A percentile compares a stretch with the other conserved stretches of the same genome.
Conservation (phyloP, 2,113 vertebrate species). For the Oenanthe oenanthe region DNA sequence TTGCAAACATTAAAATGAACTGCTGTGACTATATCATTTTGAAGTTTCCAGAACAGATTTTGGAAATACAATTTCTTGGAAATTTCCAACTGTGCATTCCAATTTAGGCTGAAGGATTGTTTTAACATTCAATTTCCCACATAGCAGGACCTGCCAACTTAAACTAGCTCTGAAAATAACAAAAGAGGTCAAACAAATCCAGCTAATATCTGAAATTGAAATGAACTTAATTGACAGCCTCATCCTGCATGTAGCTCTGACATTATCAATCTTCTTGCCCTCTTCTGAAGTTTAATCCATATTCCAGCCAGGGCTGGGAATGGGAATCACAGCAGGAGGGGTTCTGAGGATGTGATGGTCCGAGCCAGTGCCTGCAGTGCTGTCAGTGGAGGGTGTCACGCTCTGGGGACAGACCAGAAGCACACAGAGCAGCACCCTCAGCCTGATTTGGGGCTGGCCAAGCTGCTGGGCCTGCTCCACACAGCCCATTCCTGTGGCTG, state of each 20-base stretch:
- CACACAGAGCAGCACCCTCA: not conserved
- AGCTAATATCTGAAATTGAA: not conserved
- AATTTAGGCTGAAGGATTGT: not conserved
- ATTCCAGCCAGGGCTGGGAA: not conserved
- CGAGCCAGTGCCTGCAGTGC: accelerated
- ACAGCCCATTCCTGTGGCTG: accelerated
- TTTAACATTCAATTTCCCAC: slow-evolving; percentile 22
- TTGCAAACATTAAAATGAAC: not conserved
- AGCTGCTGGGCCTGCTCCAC: not conserved
- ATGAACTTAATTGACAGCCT: not conserved
- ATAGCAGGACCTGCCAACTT: slow-evolving; percentile 1
- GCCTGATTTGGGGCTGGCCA: not conserved
- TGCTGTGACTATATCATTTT: not conserved
- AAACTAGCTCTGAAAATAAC: slow-evolving; percentile 36
- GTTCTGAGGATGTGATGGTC: not conserved
- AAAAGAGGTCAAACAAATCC: not conserved
- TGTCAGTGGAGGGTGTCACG: accelerated
- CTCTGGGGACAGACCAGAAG: accelerated
- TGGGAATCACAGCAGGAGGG: accelerated
- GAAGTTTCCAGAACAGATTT: slow-evolving; percentile 20
- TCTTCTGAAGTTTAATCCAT: not conserved
- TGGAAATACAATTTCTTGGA: slow-evolving; percentile 33
- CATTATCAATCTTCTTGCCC: not conserved
- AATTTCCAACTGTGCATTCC: slow-evolving; percentile 29
- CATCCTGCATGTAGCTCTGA: not conserved